Evolutionary conservation across 2,113 vertebrate genomes (phyloP), one percentile per base, ranked within the genome.

Genomic region (Dermatemys mawii): DNA sequence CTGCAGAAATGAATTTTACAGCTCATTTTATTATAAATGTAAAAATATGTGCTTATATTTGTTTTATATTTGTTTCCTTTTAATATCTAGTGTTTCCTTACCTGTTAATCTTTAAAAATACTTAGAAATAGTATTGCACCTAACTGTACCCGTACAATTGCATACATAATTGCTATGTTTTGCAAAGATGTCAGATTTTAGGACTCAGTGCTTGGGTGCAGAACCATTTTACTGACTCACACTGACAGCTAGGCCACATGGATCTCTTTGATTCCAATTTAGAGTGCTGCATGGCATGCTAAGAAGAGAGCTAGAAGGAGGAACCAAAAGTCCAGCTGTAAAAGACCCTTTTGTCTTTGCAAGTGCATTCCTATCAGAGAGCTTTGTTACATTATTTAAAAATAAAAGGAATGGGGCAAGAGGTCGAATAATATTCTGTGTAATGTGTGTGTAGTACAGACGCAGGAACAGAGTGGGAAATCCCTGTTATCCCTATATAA

Each of bases 291-390:
- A 53, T 83, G 29, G 29, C 53, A 90, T 17, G n/a, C n/a, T n/a
- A n/a, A 51, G 7, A 32, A 95, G 92, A 87, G 2, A 53, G 29
- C 54, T 90, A 22, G 38, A 51, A 87, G 88, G 93, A 79, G 8
- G 84, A 26, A 22, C 0, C 0, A 27, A 60, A 95, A 90, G 11
- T 78, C 60, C 83, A 94, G 92, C 41, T 76, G 38, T 27, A 22
- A 76, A 70, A 76, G 11, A 32, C 94, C 81, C 46, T 44, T 92
- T 92, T 94, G 48, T 88, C 70, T 41, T 90, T 84, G 84, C 53
- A 70, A 93, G 89, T 24, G 38, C 0, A 78, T 67, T 90, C 90
- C 29, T 88, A 91, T 24, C 44, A 83, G 60, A 57, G 27, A 38
- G 35, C 55, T 83, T 91, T 51, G 51, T 35, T 86, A 32, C 14